Percentiles rank a stretch among this genome's conserved stretches.
These are phyloP conservation scores for Mastomys natalensis DNA, from an alignment of 2,113 vertebrate genomes.

Conservation along the genomic window DNA sequence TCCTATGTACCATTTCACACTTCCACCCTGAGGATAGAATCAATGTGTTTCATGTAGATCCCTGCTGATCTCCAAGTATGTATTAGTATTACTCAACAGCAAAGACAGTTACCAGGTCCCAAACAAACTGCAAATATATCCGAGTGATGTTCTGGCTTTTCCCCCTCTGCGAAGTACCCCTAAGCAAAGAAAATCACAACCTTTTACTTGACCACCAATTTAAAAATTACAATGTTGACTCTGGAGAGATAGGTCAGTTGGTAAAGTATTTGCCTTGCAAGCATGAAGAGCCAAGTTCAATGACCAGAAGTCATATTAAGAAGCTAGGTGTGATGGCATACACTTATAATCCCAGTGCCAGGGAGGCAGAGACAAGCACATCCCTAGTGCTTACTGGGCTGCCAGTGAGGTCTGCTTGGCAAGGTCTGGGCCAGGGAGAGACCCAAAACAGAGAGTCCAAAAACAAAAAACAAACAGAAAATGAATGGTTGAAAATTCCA, in stretches of 20 bases:
- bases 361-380: neutral
- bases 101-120: neutral
- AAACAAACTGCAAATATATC: neutral
- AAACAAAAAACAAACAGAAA: neutral
- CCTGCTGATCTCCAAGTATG: neutral
- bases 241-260: neutral
- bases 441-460: neutral
- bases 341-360: neutral
- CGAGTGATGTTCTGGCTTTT: neutral
- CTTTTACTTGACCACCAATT: conserved; percentile 3
- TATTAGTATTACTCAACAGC: neutral
- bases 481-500: neutral
- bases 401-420: neutral
- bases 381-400: neutral
- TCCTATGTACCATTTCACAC: neutral
- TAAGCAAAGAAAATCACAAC: conserved; percentile 10
- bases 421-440: neutral
- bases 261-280: neutral
- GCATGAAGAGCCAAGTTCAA: neutral
- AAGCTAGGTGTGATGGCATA: neutral
- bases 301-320: no score
- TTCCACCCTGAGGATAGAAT: neutral
- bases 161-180: neutral
- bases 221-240: neutral
- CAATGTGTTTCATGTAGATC: neutral